phyloP scores from a whole-genome alignment of 1,140 invertebrate species.

The Bradysia coprophila region DNA sequence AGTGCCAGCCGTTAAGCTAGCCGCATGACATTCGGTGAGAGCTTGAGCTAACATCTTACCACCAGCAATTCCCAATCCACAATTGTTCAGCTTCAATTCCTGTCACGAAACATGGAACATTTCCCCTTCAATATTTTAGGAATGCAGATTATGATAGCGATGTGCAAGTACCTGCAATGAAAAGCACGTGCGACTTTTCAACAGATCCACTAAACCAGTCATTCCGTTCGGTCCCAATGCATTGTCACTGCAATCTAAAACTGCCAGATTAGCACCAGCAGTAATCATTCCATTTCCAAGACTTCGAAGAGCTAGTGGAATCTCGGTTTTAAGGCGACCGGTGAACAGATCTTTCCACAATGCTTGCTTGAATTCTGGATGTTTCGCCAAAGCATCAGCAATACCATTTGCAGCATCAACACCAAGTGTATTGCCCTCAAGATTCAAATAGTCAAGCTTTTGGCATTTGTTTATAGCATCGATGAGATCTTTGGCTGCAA shows the following conservation, averaged over 20 bases:
- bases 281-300: conserved; percentile 65
- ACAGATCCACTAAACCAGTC: conserved; percentile 64
- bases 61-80: conserved; percentile 83
- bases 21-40: conserved; percentile 48
- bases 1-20: conserved; percentile 36
- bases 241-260: conserved; percentile 94
- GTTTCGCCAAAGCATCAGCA: conserved; percentile 54
- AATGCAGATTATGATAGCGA: not conserved
- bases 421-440: conserved; percentile 89
- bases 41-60: conserved; percentile 70
- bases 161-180: conserved; percentile 31
- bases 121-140: not conserved
- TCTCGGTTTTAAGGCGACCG: conserved; percentile 83
- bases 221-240: conserved; percentile 95
- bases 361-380: conserved; percentile 60
- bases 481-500: conserved; percentile 39
- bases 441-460: conserved; percentile 47
- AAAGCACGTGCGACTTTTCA: conserved; percentile 70
- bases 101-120: conserved; percentile 23
- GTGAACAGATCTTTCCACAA: conserved; percentile 96
- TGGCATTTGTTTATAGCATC: conserved; percentile 40
- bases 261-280: conserved; percentile 57
- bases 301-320: conserved; percentile 59
- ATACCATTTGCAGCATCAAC: conserved; percentile 73
- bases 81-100: conserved; percentile 81